Evolutionary conservation across 1,140 invertebrate species (phyloP), one percentile per base, ranked within the genome.

Genomic region (Acromyrmex charruanus): DNA sequence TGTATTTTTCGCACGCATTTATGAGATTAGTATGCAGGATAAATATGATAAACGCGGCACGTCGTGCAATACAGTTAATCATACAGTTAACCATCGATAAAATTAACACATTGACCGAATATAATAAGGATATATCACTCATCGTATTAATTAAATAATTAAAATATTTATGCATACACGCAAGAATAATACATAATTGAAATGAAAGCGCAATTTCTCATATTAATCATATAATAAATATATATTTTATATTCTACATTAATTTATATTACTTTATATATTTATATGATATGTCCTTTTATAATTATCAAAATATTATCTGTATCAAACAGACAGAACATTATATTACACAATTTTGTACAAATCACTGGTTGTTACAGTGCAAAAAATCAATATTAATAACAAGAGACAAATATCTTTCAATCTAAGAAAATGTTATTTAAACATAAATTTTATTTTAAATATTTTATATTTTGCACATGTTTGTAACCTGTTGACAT

Each of bases 1-100:
- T 14, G 68, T 82, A 35, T 21, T 51, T 63, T 75, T 61, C 39
- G 25, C 77, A 63, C 55, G 68, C 55, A 39, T 58, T 5, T 21
- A 61, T 31, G 55, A 84, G 28, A 84, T 61, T 63, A 74, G n/a
- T 55, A 25, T 35, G 1, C 6, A 10, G n/a, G 18, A 25, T 63
- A 35, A 75, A 75, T 51, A 18, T 61, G 49, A 84, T 51, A 75
- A 75, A 9, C 35, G 18, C n/a, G 14, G 39, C 25, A 9, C 9
- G 21, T 18, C 53, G 39, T 14, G 69, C 21, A 25, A 59, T 49
- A 31, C 21, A 16, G 18, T 61, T 82, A 69, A 82, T 1, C 25
- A 59, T 59, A 31, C 21, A 16, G 25, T 61, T 82, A 69, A 82
- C 25, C 10, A 31, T 6, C 10, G 18, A 9, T 25, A 66, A 66